Conservation (phyloP, 2,113 vertebrate genomes). For the Esox niger region DNA sequence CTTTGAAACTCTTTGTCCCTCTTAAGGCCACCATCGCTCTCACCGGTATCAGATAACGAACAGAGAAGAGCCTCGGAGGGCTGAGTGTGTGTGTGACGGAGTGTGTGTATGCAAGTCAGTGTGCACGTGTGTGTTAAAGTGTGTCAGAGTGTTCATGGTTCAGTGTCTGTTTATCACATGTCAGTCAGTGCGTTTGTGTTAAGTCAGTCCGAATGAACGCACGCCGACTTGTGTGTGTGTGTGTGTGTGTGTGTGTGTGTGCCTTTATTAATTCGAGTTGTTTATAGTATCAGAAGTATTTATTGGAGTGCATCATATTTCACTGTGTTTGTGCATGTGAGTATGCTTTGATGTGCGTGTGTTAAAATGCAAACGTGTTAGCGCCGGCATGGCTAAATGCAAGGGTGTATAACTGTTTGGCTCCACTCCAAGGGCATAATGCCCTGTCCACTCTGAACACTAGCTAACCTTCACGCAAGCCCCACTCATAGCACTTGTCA, state of each 20-base stretch:
- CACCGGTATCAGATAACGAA: slow-evolving; percentile 86
- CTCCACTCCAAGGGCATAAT: background rate
- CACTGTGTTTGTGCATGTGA: background rate
- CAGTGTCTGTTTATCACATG: too few species aligned
- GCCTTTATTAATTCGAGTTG: background rate
- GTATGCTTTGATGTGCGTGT: background rate
- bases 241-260: slow-evolving; percentile 2
- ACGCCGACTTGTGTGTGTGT: slow-evolving; percentile 20
- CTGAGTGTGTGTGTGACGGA: slow-evolving; percentile 25
- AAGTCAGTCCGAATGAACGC: too few species aligned
- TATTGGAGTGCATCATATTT: background rate
- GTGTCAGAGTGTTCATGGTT: too few species aligned
- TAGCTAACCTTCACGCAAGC: slow-evolving; percentile 63
- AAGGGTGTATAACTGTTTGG: slow-evolving; percentile 21
- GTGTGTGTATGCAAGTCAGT: slow-evolving; percentile 14
- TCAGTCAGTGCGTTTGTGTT: too few species aligned
- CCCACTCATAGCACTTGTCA: slow-evolving; percentile 61
- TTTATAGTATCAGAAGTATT: background rate
- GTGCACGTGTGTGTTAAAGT: too few species aligned
- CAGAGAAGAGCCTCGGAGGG: slow-evolving; percentile 35
- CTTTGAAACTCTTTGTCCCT: slow-evolving; percentile 88
- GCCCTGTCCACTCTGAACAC: slow-evolving; percentile 27
- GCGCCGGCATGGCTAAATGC: too few species aligned
- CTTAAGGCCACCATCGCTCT: slow-evolving; percentile 79
- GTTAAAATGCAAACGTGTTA: background rate